phyloP scores from a whole-genome alignment of 2,113 vertebrate species.

The Archocentrus centrarchus region DNA sequence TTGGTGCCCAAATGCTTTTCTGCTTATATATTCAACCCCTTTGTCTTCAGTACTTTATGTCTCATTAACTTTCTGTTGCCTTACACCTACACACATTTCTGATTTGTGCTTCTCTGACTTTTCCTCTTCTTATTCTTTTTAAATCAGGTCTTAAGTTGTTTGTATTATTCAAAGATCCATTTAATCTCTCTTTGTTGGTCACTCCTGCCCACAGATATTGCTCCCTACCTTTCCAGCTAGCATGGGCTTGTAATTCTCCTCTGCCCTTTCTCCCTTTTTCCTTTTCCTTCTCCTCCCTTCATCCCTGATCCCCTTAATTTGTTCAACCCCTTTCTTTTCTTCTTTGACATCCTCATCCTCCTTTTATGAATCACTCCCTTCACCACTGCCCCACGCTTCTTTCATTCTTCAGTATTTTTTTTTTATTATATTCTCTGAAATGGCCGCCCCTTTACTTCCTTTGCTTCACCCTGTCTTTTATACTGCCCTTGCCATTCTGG shows the following conservation, averaged over 20 bases:
- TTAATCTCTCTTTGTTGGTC: neutral
- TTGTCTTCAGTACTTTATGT: conserved; percentile 18
- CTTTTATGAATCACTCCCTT: neutral
- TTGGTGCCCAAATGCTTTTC: neutral
- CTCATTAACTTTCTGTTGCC: conserved; percentile 30
- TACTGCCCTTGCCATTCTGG: neutral
- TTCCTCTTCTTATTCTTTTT: neutral
- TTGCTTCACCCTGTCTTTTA: neutral
- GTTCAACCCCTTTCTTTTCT: neutral
- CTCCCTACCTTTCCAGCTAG: neutral
- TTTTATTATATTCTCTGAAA: neutral
- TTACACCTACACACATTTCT: too few relatives aligned
- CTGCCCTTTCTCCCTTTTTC: neutral
- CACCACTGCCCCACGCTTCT: neutral
- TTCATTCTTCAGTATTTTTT: neutral
- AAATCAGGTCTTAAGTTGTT: neutral
- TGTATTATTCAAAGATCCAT: neutral
- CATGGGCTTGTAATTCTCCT: neutral
- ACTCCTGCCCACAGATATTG: neutral
- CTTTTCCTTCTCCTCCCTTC: neutral
- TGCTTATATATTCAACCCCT: conserved; percentile 1
- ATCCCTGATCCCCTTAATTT: accelerated
- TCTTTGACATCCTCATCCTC: neutral
- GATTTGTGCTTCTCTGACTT: neutral
- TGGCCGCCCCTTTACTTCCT: neutral